Conservation (phyloP, 2,888 invertebrate species). For the Rhimphoctona megacephalus region DNA sequence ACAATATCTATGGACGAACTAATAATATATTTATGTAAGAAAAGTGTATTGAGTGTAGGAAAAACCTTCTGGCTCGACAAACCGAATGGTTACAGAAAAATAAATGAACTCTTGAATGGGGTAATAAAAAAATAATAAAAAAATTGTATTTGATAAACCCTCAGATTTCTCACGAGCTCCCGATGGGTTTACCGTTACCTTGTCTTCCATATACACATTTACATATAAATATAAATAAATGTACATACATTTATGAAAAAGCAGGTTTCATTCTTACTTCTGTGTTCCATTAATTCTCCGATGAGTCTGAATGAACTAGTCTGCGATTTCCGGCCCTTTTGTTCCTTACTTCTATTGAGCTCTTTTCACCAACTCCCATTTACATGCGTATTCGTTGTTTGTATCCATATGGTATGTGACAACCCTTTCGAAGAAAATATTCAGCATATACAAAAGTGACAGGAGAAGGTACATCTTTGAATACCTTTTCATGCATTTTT, state of each 20-base stretch:
- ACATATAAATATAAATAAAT: neutral
- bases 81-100: neutral
- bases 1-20: neutral
- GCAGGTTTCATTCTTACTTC: conserved; percentile 33
- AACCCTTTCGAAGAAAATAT: neutral
- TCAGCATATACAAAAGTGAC: neutral
- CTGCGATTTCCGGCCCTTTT: conserved; percentile 35
- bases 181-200: neutral
- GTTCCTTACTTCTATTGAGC: conserved; percentile 10
- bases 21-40: conserved; percentile 4
- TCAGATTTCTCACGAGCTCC: conserved; percentile 6
- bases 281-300: conserved; percentile 26
- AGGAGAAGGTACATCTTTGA: too few species aligned
- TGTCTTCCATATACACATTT: neutral
- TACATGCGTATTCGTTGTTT: neutral
- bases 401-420: neutral
- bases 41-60: neutral
- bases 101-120: neutral
- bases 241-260: neutral
- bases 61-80: conserved; percentile 5
- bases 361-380: neutral
- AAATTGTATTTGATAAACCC: neutral
- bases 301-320: conserved; percentile 29
- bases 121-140: neutral
- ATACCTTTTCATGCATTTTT: too few species aligned